A percentile compares a stretch with the other conserved stretches of the same genome.
Conservation (phyloP, 2,113 vertebrate genomes). For the Hirundichthys speculiger region DNA sequence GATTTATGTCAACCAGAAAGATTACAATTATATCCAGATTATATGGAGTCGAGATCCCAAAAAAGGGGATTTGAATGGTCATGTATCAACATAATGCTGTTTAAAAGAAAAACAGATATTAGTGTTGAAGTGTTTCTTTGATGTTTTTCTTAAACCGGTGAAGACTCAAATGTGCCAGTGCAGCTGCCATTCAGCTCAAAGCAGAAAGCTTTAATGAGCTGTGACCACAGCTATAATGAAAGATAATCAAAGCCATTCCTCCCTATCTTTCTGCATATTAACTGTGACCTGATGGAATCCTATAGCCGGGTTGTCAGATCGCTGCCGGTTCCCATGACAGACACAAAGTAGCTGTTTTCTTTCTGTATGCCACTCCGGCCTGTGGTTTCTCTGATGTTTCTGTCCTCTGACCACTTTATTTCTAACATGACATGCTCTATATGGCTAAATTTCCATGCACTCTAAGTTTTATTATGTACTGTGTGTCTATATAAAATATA, state of each 20-base stretch:
- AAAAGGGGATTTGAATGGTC: too few relatives aligned
- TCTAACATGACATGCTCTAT: too few relatives aligned
- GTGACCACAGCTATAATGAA: slow-evolving; percentile 48
- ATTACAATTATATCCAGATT: slow-evolving; percentile 33
- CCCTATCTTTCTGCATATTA: slow-evolving; percentile 35
- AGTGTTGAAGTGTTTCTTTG: not conserved
- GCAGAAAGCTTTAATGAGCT: slow-evolving; percentile 46
- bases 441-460: too few relatives aligned
- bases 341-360: too few relatives aligned
- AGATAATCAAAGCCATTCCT: slow-evolving; percentile 52
- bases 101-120: slow-evolving; percentile 24
- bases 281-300: not conserved
- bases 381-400: too few relatives aligned
- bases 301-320: too few relatives aligned
- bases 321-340: too few relatives aligned
- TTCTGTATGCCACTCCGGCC: too few relatives aligned
- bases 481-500: too few relatives aligned
- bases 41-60: not conserved
- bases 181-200: slow-evolving; percentile 35
- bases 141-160: not conserved
- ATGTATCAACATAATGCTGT: slow-evolving; percentile 13
- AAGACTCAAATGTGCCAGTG: not conserved
- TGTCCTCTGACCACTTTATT: too few relatives aligned
- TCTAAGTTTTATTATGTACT: too few relatives aligned
- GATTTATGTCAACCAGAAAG: slow-evolving; percentile 21